Percentiles rank a stretch among this genome's conserved stretches.
phyloP scores from a whole-genome alignment of 2,888 invertebrate genomes.

The Cybosia mesomella region DNA sequence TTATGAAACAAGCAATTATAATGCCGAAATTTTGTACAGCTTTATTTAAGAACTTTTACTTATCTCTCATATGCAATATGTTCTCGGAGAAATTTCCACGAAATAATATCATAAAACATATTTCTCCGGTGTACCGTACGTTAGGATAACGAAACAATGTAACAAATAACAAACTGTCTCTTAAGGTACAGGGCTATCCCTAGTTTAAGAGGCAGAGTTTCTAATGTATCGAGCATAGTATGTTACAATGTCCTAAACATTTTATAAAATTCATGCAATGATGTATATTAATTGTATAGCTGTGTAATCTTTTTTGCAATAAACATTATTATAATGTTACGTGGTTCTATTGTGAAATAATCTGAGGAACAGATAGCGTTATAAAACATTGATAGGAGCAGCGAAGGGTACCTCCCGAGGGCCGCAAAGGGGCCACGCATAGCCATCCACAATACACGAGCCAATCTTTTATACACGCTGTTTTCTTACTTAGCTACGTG shows the following conservation, averaged over 20 bases:
- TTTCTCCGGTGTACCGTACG: conserved; percentile 43
- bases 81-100: conserved; percentile 21
- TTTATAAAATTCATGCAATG: too few relatives aligned
- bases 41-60: conserved; percentile 6
- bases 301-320: too few relatives aligned
- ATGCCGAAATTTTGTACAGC: not conserved
- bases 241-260: too few relatives aligned
- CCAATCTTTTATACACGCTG: conserved; percentile 38
- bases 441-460: conserved; percentile 32
- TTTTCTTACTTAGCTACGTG: conserved; percentile 24
- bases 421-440: conserved; percentile 35
- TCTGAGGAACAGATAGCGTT: conserved; percentile 42
- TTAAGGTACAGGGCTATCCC: too few relatives aligned
- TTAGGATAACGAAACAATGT: conserved; percentile 44
- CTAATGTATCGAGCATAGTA: too few relatives aligned
- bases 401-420: conserved; percentile 8
- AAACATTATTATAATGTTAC: too few relatives aligned
- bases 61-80: conserved; percentile 17
- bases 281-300: too few relatives aligned
- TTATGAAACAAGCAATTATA: conserved; percentile 7
- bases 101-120: conserved; percentile 37
- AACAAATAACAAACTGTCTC: too few relatives aligned
- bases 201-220: too few relatives aligned
- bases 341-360: conserved; percentile 42
- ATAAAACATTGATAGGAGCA: conserved; percentile 45